Conservation (phyloP, 2,113 vertebrate genomes). For the Callopanchax toddi region DNA sequence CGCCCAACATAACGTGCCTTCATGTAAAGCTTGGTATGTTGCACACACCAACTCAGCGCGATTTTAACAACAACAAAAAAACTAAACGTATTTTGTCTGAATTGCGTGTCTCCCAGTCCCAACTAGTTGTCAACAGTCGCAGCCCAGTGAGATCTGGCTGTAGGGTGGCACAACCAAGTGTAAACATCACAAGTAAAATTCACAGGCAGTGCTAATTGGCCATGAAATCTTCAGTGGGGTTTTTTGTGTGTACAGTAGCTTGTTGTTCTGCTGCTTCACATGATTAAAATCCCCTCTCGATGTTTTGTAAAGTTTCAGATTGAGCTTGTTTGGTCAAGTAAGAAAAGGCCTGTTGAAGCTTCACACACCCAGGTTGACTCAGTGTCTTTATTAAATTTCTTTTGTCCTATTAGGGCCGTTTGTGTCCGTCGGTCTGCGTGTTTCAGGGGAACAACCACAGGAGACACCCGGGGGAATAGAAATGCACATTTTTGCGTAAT, state of each 20-base stretch:
- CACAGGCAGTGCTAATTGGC: constrained; percentile 45
- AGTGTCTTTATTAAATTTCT: constrained; percentile 31
- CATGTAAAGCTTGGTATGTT: too few species aligned
- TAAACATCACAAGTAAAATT: constrained; percentile 42
- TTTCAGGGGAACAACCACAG: constrained; percentile 41
- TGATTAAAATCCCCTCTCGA: constrained; percentile 53
- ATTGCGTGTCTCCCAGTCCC: too few species aligned
- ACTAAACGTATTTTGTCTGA: too few species aligned
- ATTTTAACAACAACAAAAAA: too few species aligned
- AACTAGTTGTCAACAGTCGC: too few species aligned
- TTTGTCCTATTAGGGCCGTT: constrained; percentile 30
- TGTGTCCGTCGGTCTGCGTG: constrained; percentile 11
- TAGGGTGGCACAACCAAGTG: neutral
- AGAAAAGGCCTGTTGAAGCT: constrained; percentile 16
- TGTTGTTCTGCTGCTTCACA: constrained; percentile 65
- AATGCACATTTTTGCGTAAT: constrained; percentile 67
- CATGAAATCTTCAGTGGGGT: constrained; percentile 52
- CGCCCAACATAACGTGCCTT: too few species aligned
- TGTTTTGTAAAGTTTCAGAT: constrained; percentile 56
- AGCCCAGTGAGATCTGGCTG: too few species aligned
- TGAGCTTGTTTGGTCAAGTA: constrained; percentile 52
- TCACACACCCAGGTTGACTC: constrained; percentile 49
- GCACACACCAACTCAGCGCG: too few species aligned
- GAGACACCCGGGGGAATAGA: constrained; percentile 62
- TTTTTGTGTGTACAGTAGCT: too few species aligned